Evolutionary conservation across 1,140 invertebrate species (phyloP), one percentile per base, ranked within the genome.

Genomic region (Euwallacea fornicatus): DNA sequence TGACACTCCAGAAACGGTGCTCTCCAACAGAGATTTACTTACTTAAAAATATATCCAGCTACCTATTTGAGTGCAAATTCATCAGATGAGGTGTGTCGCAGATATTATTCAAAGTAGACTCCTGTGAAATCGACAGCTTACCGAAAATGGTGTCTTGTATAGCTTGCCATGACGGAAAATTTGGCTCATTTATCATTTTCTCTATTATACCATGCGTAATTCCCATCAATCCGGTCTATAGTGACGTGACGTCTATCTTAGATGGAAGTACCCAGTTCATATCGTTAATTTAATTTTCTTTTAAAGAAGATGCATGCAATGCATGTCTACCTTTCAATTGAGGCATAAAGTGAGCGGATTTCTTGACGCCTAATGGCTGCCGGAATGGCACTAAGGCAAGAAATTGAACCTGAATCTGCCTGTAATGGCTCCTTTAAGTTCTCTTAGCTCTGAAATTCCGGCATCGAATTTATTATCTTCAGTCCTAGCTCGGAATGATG

Each of bases 341-440:
- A 13, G 13, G 46, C 13, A 70, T 70, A 70, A 64, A 70, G 56
- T 16, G 50, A 64, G 43, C 53, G 10, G 53, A 55, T 46, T 44
- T 33, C 21, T 33, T 33, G 21, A 33, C 21, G 21, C 21, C 21
- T 33, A 33, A 44, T 64, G 69, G 64, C 64, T 62, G 64, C 56
- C 59, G 50, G 58, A 64, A 70, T 43, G 61, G 54, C 69, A 70
- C 11, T 53, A 70, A 70, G 61, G 69, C 69, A 70, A 70, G 69
- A 70, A 70, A 70, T 64, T 70, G 69, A 70, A 64, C 61, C 69
- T 44, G 61, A 70, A 64, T 70, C 69, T 70, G 69, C 61, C 61
- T 70, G 69, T 70, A 70, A 70, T 70, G 69, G 69, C 69, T 70
- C 69, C 60, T 70, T 70, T 65, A 65, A 70, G 69, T 58, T 70